phyloP scores from a whole-genome alignment of 1,140 invertebrate species.

The Drosophila bifasciata region DNA sequence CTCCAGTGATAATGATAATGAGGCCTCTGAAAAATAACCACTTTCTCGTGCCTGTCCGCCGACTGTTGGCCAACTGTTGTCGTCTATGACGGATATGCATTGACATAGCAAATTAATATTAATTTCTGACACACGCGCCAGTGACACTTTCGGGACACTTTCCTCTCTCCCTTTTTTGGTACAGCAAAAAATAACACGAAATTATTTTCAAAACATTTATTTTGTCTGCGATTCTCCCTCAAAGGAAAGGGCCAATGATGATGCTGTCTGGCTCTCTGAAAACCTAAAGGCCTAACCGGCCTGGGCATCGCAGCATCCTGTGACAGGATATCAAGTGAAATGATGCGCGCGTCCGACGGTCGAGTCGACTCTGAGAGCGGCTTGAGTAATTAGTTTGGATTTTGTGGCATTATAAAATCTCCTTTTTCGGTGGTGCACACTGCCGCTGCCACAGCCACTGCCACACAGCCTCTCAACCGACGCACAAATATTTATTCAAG shows the following conservation, averaged over 20 bases:
- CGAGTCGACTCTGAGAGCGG: conserved; percentile 35
- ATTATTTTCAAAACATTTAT: conserved; percentile 81
- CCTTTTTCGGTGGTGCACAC: conserved; percentile 44
- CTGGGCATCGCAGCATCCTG: conserved; percentile 49
- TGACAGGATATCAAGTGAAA: conserved; percentile 83
- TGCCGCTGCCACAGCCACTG: not conserved
- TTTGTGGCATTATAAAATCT: conserved; percentile 83
- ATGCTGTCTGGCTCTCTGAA: conserved; percentile 40
- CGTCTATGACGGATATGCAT: conserved; percentile 74
- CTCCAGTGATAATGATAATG: conserved; percentile 53
- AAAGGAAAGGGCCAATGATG: conserved; percentile 39
- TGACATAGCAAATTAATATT: conserved; percentile 84
- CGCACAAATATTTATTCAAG: conserved; percentile 83
- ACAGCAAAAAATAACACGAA: conserved; percentile 69
- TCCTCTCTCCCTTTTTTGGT: conserved; percentile 1
- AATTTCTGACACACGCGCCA: conserved; percentile 82
- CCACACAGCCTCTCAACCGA: conserved; percentile 32
- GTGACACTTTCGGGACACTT: conserved; percentile 69
- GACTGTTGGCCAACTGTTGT: conserved; percentile 51
- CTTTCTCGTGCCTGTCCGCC: conserved; percentile 41
- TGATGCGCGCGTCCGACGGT: conserved; percentile 74
- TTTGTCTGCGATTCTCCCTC: conserved; percentile 48
- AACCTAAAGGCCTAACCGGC: conserved; percentile 52
- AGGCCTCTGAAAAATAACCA: conserved; percentile 68
- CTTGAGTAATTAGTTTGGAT: conserved; percentile 83